These are phyloP conservation scores for Scalopus aquaticus DNA, from an alignment of 2,113 vertebrate species.

Conservation along the genomic window DNA sequence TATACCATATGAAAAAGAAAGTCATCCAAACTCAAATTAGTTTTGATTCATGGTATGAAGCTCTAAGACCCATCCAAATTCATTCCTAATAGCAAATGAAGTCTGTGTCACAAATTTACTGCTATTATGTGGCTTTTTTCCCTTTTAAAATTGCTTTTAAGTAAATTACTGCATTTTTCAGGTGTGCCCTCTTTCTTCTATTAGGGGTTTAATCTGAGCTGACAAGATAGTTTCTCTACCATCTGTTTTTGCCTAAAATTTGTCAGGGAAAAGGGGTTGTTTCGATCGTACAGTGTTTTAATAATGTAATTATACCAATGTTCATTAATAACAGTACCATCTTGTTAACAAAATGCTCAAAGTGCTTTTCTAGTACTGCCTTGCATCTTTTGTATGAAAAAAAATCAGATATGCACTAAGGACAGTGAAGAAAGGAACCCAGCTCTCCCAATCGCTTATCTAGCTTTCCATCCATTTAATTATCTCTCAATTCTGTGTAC, in stretches of 20 bases:
- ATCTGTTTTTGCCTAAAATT: conserved; percentile 53
- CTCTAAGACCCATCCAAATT: conserved; percentile 5
- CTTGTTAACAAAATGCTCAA: neutral
- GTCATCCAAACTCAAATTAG: conserved; percentile 49
- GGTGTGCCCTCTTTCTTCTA: conserved; percentile 58
- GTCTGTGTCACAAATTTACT: conserved; percentile 57
- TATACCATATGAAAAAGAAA: conserved; percentile 10
- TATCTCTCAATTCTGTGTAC: neutral
- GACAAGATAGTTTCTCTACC: conserved; percentile 35
- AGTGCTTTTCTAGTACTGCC: neutral
- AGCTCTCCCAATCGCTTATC: neutral
- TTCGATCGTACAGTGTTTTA: conserved; percentile 27
- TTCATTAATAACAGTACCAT: conserved; percentile 11
- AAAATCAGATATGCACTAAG: neutral
- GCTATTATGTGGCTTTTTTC: conserved; percentile 50
- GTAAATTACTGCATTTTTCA: conserved; percentile 52
- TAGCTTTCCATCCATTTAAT: neutral
- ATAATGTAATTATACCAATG: neutral
- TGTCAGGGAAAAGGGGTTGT: neutral
- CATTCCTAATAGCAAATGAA: conserved; percentile 59
- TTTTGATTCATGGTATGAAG: conserved; percentile 57
- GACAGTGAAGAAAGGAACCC: neutral
- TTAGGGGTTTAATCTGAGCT: conserved; percentile 41
- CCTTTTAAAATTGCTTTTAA: conserved; percentile 71
- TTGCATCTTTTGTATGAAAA: conserved; percentile 18